Conservation (phyloP, 2,888 invertebrate genomes). For the Hirtodrosophila confusa region DNA sequence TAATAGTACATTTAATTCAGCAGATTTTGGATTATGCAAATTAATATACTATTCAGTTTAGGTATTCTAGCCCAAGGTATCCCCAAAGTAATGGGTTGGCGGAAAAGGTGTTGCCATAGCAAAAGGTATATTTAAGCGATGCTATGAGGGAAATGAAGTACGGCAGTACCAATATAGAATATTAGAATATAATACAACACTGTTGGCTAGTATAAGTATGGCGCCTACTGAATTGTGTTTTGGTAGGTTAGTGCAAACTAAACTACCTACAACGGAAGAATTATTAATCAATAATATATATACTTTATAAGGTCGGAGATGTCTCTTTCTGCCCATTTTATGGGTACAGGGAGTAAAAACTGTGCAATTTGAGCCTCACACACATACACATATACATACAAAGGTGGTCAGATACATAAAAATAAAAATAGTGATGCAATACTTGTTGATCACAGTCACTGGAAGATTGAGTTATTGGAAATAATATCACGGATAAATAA, state of each 20-base stretch:
- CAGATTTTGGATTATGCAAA: too few relatives aligned
- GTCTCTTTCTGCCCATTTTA: too few relatives aligned
- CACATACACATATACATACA: too few relatives aligned
- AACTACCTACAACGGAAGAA: slow-evolving; percentile 29
- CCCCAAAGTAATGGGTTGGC: slow-evolving; percentile 45
- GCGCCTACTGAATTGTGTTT: slow-evolving; percentile 34
- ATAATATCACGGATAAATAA: too few relatives aligned
- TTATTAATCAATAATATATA: slow-evolving; percentile 33
- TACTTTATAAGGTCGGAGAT: too few relatives aligned
- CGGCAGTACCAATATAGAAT: slow-evolving; percentile 39
- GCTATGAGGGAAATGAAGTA: slow-evolving; percentile 29
- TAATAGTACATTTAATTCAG: too few relatives aligned
- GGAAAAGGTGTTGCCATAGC: slow-evolving; percentile 44
- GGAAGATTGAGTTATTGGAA: too few relatives aligned
- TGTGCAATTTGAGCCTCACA: too few relatives aligned
- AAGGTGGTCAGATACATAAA: too few relatives aligned
- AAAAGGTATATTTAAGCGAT: slow-evolving; percentile 46
- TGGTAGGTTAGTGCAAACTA: slow-evolving; percentile 40
- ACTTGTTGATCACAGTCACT: too few relatives aligned
- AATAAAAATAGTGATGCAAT: too few relatives aligned
- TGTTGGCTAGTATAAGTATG: slow-evolving; percentile 34
- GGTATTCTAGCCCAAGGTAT: slow-evolving; percentile 44
- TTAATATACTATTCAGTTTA: slow-evolving; percentile 4
- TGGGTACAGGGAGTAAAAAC: too few relatives aligned
- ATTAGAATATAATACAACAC: slow-evolving; percentile 52